Conservation (phyloP, 2,888 invertebrate genomes). For the Dynastes maya region DNA sequence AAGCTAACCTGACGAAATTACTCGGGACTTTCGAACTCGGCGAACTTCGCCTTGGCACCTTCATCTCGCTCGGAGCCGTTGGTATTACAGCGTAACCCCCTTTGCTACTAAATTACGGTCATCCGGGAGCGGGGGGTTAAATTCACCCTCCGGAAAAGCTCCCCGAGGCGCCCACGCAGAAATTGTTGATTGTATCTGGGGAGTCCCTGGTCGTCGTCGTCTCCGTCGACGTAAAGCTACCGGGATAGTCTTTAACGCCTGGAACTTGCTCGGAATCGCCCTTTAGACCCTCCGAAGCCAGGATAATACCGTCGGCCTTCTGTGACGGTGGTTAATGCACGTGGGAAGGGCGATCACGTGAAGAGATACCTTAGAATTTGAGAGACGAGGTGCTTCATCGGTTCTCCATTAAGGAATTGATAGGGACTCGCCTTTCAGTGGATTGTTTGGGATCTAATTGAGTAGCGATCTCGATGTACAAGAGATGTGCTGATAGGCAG, state of each 20-base stretch:
- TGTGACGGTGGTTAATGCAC: not conserved
- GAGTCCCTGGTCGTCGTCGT: not conserved
- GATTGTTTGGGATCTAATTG: too few species aligned
- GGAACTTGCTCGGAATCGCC: not conserved
- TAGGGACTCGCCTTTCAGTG: too few species aligned
- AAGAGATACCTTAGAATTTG: not conserved
- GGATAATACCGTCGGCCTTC: not conserved
- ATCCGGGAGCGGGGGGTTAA: slow-evolving; percentile 10
- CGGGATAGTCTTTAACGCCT: too few species aligned
- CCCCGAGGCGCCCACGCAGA: slow-evolving; percentile 10
- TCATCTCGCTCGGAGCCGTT: too few species aligned
- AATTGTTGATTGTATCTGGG: not conserved
- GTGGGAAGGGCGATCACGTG: not conserved
- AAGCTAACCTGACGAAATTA: slow-evolving; percentile 30
- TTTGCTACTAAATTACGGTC: slow-evolving; percentile 29
- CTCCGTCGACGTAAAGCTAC: too few species aligned
- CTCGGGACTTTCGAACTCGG: slow-evolving; percentile 11
- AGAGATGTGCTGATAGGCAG: too few species aligned
- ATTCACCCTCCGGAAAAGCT: not conserved
- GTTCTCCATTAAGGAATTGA: too few species aligned
- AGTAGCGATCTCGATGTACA: too few species aligned
- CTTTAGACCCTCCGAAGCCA: not conserved
- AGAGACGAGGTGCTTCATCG: too few species aligned
- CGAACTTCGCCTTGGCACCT: not conserved
- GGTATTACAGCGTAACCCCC: not conserved